phyloP scores from a whole-genome alignment of 2,888 invertebrate species.

The Hyalella azteca region DNA sequence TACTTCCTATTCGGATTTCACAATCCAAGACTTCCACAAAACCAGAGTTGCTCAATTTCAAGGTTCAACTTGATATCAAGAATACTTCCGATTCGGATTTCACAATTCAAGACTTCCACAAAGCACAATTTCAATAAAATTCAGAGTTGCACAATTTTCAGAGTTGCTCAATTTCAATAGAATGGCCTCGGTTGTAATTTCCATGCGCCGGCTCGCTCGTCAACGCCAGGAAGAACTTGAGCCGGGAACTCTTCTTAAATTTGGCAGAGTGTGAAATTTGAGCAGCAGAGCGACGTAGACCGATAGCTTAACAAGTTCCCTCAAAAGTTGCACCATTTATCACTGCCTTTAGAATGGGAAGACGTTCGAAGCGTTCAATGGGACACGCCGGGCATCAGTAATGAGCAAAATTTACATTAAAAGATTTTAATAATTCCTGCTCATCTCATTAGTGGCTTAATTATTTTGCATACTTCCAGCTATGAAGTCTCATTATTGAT shows the following conservation, averaged over 20 bases:
- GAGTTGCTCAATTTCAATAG: no score
- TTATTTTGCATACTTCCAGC: not conserved
- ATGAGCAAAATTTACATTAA: not conserved
- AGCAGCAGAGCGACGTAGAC: not conserved
- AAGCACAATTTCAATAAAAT: no score
- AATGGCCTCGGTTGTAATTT: no score
- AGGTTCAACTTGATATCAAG: no score
- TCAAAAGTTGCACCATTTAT: constrained; percentile 11
- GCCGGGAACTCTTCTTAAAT: not conserved
- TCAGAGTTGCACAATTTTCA: no score
- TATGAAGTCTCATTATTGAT: not conserved
- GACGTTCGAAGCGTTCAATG: not conserved
- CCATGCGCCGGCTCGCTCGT: not conserved
- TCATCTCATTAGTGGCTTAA: not conserved
- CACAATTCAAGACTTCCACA: no score
- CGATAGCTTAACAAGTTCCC: constrained; percentile 14
- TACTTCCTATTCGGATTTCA: no score
- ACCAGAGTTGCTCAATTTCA: no score
- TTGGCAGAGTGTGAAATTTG: constrained; percentile 6
- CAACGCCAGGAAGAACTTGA: not conserved
- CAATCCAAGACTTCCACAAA: no score
- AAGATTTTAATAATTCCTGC: not conserved
- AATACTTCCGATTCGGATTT: no score
- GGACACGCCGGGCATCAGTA: not conserved
- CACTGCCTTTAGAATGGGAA: not conserved